Evolutionary conservation across 1,140 invertebrate species (phyloP), one percentile per base, ranked within the genome.

Genomic region (Coboldia fuscipes): DNA sequence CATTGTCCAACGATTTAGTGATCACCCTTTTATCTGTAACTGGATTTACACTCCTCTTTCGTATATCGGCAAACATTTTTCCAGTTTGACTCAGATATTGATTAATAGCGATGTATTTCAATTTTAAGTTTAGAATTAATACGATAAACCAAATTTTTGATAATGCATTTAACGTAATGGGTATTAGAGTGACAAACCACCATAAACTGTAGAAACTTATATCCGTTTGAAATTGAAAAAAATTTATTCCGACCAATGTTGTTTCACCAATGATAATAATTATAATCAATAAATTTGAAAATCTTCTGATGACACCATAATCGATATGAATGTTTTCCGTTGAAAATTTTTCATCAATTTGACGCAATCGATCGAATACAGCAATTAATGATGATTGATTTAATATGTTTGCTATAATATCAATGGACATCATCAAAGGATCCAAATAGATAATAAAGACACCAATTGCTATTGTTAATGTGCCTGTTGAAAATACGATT

Each of bases 121-220:
- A 41, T 17, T 50, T 48, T 1, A 55, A 35, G 4, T 47, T 48
- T 15, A 42, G 45, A n/a, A 55, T 21, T 3, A 50, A 46, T 0
- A 43, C 42, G 1, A 48, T 42, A 36, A 54, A 54, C 51, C 50
- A 55, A 30, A 54, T 53, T 39, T 54, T 54, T 20, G 55, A 48
- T 15, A 54, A 33, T 2, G 47, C 45, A 36, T 50, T 54, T 2
- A 50, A 43, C 4, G 50, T 45, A 9, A 50, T 50, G 5, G 52
- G 52, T 15, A 55, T 35, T 12, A 37, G 41, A 3, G 50, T 47
- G 4, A 49, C 34, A 8, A 50, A 16, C 50, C 48, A 52, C 12
- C 47, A 24, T 16, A 54, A 5, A 3, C 48, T 9, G 3, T 29
- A 9, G 10, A 37, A 1, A 12, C 6, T 17, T 12, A 26, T 10